Percentiles rank a stretch among this genome's conserved stretches.
These are phyloP conservation scores for Mythimna lalbum DNA, from an alignment of 2,888 invertebrate species.

Conservation along the genomic window DNA sequence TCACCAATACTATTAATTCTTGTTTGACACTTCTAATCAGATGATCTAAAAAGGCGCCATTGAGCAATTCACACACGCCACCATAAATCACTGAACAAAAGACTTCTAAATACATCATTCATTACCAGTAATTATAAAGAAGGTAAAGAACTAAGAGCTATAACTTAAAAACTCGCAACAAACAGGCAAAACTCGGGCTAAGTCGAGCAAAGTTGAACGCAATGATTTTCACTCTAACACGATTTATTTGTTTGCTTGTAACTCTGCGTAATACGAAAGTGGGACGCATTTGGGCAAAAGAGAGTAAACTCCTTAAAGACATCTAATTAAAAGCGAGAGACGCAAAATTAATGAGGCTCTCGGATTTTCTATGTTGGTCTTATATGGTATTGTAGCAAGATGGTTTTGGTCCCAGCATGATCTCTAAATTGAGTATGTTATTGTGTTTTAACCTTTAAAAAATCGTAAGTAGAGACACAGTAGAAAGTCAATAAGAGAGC, in stretches of 20 bases:
- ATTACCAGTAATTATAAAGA: slow-evolving; percentile 57
- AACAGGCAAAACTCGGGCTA: slow-evolving; percentile 55
- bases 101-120: slow-evolving; percentile 26
- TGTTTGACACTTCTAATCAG: slow-evolving; percentile 10
- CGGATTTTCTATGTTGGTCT: slow-evolving; percentile 45
- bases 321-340: slow-evolving; percentile 77
- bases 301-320: slow-evolving; percentile 70
- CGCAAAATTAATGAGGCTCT: slow-evolving; percentile 71
- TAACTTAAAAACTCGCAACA: slow-evolving; percentile 64
- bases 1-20: neutral
- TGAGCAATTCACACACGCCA: too few relatives aligned
- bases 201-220: slow-evolving; percentile 57
- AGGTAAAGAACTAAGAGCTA: slow-evolving; percentile 54
- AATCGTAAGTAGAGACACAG: too few relatives aligned
- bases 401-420: neutral
- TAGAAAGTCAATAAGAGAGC: too few relatives aligned
- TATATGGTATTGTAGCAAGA: slow-evolving; percentile 25
- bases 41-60: too few relatives aligned
- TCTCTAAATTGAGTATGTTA: neutral
- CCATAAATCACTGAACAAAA: slow-evolving; percentile 21
- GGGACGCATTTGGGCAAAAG: slow-evolving; percentile 66
- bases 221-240: slow-evolving; percentile 62
- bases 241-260: slow-evolving; percentile 81
- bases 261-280: slow-evolving; percentile 71
- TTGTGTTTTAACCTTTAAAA: neutral